A percentile compares a stretch with the other conserved stretches of the same genome.
Conservation (phyloP, 2,888 invertebrate genomes). For the Spisula subtruncata region DNA sequence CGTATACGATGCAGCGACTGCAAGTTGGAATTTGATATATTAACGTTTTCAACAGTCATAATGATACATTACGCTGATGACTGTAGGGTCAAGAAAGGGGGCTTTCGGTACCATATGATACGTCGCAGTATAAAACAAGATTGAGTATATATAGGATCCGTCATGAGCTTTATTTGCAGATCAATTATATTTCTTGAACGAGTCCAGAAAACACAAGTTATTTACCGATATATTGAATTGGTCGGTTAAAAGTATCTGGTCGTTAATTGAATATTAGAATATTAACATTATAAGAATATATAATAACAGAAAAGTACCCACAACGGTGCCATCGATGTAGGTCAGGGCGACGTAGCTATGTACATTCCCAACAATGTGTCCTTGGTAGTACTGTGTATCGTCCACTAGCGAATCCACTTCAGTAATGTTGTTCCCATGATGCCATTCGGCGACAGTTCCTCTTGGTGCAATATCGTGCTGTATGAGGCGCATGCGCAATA, state of each 20-base stretch:
- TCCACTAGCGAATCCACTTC: conserved; percentile 66
- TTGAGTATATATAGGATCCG: background rate
- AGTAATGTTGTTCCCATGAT: conserved; percentile 70
- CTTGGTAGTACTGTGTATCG: conserved; percentile 89
- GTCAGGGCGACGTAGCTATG: conserved; percentile 89
- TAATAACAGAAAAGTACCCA: conserved; percentile 86
- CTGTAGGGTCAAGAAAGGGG: too few relatives aligned
- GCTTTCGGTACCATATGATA: too few relatives aligned
- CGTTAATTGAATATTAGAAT: conserved; percentile 59
- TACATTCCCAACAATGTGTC: conserved; percentile 87
- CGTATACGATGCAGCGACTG: too few relatives aligned
- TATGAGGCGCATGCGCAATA: conserved; percentile 39
- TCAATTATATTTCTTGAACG: too few relatives aligned
- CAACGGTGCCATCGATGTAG: conserved; percentile 88
- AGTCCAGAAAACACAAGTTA: too few relatives aligned
- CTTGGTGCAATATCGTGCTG: conserved; percentile 61
- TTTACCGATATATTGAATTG: too few relatives aligned
- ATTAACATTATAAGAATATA: too few relatives aligned
- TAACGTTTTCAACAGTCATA: too few relatives aligned
- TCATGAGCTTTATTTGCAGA: too few relatives aligned
- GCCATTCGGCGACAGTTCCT: conserved; percentile 69
- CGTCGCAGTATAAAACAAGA: background rate
- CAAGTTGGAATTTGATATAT: too few relatives aligned
- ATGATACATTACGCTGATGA: too few relatives aligned
- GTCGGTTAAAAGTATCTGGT: background rate